Base-by-base conservation (phyloP, 2,888 invertebrate genomes). In the Napeogenes sylphis region DNA sequence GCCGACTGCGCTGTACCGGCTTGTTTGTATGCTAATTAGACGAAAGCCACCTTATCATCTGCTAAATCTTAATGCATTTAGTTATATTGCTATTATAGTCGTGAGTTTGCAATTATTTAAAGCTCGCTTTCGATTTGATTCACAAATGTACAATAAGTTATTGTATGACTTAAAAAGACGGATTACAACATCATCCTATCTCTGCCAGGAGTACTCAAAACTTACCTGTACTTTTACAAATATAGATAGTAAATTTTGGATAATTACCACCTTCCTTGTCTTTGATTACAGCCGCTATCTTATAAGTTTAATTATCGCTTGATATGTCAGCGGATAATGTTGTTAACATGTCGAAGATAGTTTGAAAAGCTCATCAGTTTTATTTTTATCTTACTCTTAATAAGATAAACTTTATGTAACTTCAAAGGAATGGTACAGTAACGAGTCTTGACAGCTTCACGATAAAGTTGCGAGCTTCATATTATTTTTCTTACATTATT, bases 11-110 rank as follows among this genome's bases (percentile, higher is more conserved):
- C 13, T 38, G 47, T 4, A 10, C 33, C 60, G 42, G 56, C 63
- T 63, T 60, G 63, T 63, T 63, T 57, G 59, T 62, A 65, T 62
- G 65, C 62, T 56, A 65, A 61, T 63, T 63, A 46, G 47, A 55
- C 33, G 58, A 51, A 59, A 54, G 51, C 51, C 51, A 14, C 51
- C 51, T 51, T 51, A 51, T 51, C 51, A 10, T 10, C 51, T 10
- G 51, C 51, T 51, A 51, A 30, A 51, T 51, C 51, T 51, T 30
- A 51, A 51, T 30, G 30, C 51, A 51, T 14, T 51, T 30, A 10
- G 51, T 51, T 30, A 10, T 42, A 42, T 42, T 42, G 42, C 42
- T 42, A 42, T 42, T 12, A 42, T 42, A 42, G 42, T 42, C 42
- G 42, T 42, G 42, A 42, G 42, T 42, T 42, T 42, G 42, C 42